phyloP scores from a whole-genome alignment of 1,140 invertebrate species.

The Tachypleus tridentatus region DNA sequence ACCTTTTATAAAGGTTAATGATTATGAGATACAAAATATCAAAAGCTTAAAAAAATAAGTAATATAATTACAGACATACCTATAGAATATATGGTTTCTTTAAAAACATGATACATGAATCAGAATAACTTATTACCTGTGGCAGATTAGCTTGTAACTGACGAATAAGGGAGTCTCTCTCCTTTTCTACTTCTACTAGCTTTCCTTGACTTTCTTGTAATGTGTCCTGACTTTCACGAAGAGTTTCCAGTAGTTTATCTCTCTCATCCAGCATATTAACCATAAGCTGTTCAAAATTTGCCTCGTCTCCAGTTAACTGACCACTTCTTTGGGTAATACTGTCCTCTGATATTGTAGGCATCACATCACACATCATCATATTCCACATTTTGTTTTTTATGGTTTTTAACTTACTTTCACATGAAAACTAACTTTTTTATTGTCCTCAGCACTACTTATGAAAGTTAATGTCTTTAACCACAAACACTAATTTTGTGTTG shows the following conservation, averaged over 20 bases:
- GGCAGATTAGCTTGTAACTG: conserved; percentile 91
- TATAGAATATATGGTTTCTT: too few relatives aligned
- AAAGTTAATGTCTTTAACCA: too few relatives aligned
- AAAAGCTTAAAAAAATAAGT: too few relatives aligned
- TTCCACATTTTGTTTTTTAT: conserved; percentile 64
- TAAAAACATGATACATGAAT: background rate
- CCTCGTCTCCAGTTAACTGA: conserved; percentile 68
- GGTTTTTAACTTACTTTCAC: too few relatives aligned
- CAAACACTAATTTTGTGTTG: too few relatives aligned
- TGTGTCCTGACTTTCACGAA: conserved; percentile 86
- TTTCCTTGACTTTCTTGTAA: conserved; percentile 72
- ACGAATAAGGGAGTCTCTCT: conserved; percentile 81
- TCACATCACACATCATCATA: conserved; percentile 97
- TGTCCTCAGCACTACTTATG: too few relatives aligned
- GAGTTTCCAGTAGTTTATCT: conserved; percentile 92
- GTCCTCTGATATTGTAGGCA: conserved; percentile 99
- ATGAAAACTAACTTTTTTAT: too few relatives aligned
- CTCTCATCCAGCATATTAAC: conserved; percentile 98
- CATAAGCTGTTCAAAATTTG: conserved; percentile 98
- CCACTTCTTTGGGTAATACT: conserved; percentile 28
- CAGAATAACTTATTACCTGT: conserved; percentile 53
- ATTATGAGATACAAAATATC: too few relatives aligned
- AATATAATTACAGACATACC: too few relatives aligned
- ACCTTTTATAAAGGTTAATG: too few relatives aligned
- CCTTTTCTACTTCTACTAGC: conserved; percentile 80